A percentile compares a stretch with the other conserved stretches of the same genome.
These are phyloP conservation scores for Ceratina japonica DNA, from an alignment of 1,140 invertebrate genomes.

Conservation along the genomic window DNA sequence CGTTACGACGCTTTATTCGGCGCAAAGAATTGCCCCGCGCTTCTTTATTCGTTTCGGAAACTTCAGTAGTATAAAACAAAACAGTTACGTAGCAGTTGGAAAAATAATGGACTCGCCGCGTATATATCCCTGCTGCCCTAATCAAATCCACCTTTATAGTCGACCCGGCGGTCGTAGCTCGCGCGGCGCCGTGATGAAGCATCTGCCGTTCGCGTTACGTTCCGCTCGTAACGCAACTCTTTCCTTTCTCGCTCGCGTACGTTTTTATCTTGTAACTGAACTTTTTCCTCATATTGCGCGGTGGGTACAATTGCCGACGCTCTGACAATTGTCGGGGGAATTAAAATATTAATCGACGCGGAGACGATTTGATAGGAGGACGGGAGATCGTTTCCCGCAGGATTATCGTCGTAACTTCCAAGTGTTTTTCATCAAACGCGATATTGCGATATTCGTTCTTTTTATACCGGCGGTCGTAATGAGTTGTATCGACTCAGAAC, in stretches of 20 bases:
- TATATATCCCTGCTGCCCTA: conserved; percentile 25
- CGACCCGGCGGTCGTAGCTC: conserved; percentile 16
- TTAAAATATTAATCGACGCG: conserved; percentile 52
- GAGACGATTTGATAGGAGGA: conserved; percentile 1
- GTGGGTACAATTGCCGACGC: no score
- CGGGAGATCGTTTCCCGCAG: background rate
- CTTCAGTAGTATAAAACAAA: background rate
- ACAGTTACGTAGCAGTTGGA: no score
- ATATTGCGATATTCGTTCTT: no score
- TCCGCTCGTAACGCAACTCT: conserved; percentile 14
- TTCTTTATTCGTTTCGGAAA: background rate
- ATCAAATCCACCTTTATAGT: conserved; percentile 57
- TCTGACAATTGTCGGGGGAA: conserved; percentile 14
- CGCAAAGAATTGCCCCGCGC: no score
- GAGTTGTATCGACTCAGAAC: background rate
- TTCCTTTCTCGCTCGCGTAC: background rate
- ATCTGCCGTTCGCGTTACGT: conserved; percentile 23
- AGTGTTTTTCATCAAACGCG: conserved; percentile 38
- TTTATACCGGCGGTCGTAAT: background rate
- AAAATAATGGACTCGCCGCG: conserved; percentile 13
- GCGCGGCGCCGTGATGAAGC: conserved; percentile 32
- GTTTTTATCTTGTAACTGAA: conserved; percentile 47
- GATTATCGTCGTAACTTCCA: conserved; percentile 18
- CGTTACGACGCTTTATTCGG: background rate
- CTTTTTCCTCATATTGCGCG: background rate